Percentiles rank a stretch among this genome's conserved stretches.
These are phyloP conservation scores for Sphyrna mokarran DNA, from an alignment of 2,113 vertebrate genomes.

Conservation along the genomic window DNA sequence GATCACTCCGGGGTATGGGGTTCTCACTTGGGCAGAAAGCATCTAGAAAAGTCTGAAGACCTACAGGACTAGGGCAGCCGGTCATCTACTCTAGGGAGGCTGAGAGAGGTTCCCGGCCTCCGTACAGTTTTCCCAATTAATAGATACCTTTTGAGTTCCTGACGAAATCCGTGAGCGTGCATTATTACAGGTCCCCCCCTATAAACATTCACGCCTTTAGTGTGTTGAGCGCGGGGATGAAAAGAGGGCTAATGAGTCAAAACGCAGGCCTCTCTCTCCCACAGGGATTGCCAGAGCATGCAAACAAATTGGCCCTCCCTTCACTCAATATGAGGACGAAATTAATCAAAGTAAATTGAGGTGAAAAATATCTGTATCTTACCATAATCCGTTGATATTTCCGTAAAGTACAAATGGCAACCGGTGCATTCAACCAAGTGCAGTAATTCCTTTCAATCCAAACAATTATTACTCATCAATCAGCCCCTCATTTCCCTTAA, in stretches of 20 bases:
- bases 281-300: not conserved
- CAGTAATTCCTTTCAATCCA: not conserved
- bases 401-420: not conserved
- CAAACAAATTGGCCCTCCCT: not conserved
- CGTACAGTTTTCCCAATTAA: no score
- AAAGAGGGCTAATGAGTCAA: not conserved
- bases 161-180: not conserved
- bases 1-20: no score
- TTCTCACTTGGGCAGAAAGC: no score
- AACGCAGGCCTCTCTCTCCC: not conserved
- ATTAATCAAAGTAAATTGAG: not conserved
- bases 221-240: not conserved
- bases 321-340: not conserved
- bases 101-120: no score
- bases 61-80: no score
- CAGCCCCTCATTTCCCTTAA: conserved; percentile 5
- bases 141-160: no score
- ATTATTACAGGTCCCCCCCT: not conserved
- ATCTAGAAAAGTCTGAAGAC: no score
- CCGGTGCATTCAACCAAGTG: not conserved
- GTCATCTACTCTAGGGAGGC: no score
- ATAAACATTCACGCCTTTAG: not conserved
- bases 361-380: conserved; percentile 5
- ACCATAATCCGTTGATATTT: not conserved
- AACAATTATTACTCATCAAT: conserved; percentile 1